Evolutionary conservation across 2,888 invertebrate genomes (phyloP), one percentile per base, ranked within the genome.

Genomic region (Sesamia inferens): DNA sequence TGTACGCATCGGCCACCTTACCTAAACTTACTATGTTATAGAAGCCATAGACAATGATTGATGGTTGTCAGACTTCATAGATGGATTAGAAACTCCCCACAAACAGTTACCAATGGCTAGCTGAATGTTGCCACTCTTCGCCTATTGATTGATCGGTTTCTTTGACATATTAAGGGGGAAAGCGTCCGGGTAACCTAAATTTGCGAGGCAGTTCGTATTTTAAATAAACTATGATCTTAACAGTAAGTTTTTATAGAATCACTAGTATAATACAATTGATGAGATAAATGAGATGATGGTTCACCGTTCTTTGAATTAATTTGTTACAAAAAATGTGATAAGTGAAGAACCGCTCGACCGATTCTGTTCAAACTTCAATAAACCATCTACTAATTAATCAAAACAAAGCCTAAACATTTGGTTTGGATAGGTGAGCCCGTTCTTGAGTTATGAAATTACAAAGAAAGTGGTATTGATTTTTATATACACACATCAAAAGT

Each of bases 131-230:
- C 51, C 24, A 47, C 0, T 24, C 16, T 61, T 24, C 58, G 19
- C 57, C 11, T 58, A 44, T 68, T 68, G 67, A 80, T 80, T 57
- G 72, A 80, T 78, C 61, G 51, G 39, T 57, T 31, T 31, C 47
- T 71, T 54, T 76, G 64, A 68, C 51, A 58, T 42, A 63, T 39
- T 19, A n/a, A 10, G 4, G 6, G 51, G n/a, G 19, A 8, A 51
- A 8, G 10, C 51, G 19, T 19, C 51, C 8, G 51, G 16, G n/a
- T n/a, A 51, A 10, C n/a, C n/a, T n/a, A 51, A 51, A 19, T 51
- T 19, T 51, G 4, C 51, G 10, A 10, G n/a, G 39, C 19, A 51
- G 19, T 8, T 4, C 19, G 51, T 51, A 51, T 19, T 8, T 51
- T 51, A n/a, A n/a, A n/a, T 4, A n/a, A n/a, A 51, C 10, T 51